These are phyloP conservation scores for Andrena marginata DNA, from an alignment of 2,888 invertebrate genomes.

Conservation along the genomic window DNA sequence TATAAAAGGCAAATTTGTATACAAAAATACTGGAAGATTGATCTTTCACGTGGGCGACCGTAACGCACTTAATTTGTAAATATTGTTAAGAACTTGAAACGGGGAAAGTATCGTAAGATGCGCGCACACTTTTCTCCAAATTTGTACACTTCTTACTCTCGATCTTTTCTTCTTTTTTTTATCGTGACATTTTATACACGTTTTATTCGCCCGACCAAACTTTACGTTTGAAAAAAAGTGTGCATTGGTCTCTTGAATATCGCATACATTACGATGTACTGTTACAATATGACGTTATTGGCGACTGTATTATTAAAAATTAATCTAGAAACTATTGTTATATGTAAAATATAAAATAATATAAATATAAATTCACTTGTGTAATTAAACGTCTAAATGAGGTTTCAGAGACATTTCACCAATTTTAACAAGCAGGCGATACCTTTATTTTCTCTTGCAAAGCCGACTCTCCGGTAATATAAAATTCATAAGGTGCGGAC, in stretches of 20 bases:
- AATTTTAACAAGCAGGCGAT: constrained; percentile 69
- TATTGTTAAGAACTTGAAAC: constrained; percentile 59
- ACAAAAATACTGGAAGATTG: constrained; percentile 60
- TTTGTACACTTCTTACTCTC: constrained; percentile 26
- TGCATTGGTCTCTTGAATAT: constrained; percentile 43
- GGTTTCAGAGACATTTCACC: constrained; percentile 18
- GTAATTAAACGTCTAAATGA: constrained; percentile 22
- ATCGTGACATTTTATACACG: constrained; percentile 50
- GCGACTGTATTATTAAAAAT: constrained; percentile 49
- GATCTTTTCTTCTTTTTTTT: constrained; percentile 36
- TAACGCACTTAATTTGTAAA: constrained; percentile 62
- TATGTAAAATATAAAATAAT: constrained; percentile 50
- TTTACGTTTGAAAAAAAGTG: constrained; percentile 50
- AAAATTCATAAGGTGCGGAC: constrained; percentile 68
- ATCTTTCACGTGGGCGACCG: constrained; percentile 60
- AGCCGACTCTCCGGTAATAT: constrained; percentile 56
- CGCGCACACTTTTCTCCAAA: constrained; percentile 56
- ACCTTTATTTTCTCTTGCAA: constrained; percentile 71
- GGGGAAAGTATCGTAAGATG: constrained; percentile 37
- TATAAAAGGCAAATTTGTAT: constrained; percentile 50
- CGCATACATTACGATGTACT: constrained; percentile 41
- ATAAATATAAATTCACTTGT: constrained; percentile 39
- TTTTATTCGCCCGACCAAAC: constrained; percentile 11
- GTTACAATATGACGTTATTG: constrained; percentile 53
- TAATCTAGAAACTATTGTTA: constrained; percentile 57